Evolutionary conservation across 2,113 vertebrate species (phyloP).

Genomic region (Pogona vitticeps): DNA sequence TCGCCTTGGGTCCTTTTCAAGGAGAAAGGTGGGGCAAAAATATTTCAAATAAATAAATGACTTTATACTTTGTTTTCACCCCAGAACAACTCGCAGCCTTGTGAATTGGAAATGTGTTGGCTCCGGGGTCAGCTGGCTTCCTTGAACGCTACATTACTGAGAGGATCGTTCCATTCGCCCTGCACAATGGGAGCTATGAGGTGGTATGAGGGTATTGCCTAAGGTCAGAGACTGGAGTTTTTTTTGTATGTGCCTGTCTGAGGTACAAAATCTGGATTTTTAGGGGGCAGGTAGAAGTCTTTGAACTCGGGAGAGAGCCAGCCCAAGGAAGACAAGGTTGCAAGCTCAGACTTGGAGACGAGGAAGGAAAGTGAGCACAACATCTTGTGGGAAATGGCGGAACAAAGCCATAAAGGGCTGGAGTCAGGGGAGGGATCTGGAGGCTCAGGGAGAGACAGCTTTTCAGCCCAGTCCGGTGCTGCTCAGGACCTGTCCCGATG

Average conservation of each 20-base stretch:
- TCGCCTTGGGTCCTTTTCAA: too few species aligned
- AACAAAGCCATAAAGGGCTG: background rate
- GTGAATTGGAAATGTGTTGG: background rate
- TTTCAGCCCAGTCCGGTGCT: background rate
- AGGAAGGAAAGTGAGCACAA: background rate
- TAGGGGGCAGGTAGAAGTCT: background rate
- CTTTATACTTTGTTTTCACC: background rate
- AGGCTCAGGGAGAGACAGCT: background rate
- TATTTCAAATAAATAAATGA: too few species aligned
- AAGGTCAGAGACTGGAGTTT: too few species aligned
- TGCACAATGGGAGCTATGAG: background rate
- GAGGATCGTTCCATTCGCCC: background rate
- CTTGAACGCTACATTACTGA: background rate
- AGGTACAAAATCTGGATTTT: background rate
- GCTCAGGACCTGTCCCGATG: background rate
- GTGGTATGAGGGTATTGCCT: background rate
- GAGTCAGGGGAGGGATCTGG: background rate
- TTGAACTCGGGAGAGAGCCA: background rate
- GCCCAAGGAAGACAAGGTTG: background rate
- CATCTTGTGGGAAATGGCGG: conserved; percentile 5
- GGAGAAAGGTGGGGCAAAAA: too few species aligned
- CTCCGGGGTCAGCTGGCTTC: background rate
- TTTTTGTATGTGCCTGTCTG: background rate
- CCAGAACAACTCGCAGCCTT: background rate
- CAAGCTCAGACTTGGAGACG: background rate